phyloP scores from a whole-genome alignment of 2,888 invertebrate species.

The Drosophila subsilvestris region DNA sequence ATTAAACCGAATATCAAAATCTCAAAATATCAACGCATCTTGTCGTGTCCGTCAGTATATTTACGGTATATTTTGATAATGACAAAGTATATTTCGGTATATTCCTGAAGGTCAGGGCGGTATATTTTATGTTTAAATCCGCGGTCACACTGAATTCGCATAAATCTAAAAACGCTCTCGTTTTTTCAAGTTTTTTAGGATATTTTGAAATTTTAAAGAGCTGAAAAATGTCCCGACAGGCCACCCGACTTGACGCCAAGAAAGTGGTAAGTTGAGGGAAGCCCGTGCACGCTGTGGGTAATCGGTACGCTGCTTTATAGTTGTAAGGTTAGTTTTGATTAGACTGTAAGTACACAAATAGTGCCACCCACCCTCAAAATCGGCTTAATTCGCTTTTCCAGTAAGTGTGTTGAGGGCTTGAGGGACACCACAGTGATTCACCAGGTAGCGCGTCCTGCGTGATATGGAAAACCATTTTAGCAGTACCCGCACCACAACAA shows the following conservation, averaged over 20 bases:
- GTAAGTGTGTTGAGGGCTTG: constrained; percentile 72
- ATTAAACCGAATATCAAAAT: too few relatives aligned
- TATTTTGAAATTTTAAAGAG: constrained; percentile 22
- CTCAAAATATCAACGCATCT: too few relatives aligned
- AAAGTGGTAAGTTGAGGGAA: constrained; percentile 83
- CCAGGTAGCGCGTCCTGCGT: constrained; percentile 38
- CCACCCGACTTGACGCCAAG: constrained; percentile 82
- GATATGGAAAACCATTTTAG: constrained; percentile 69
- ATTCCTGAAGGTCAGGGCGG: not conserved
- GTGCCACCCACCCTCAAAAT: constrained; percentile 82
- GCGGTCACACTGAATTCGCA: not conserved
- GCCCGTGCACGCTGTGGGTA: constrained; percentile 9
- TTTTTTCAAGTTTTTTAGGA: constrained; percentile 4
- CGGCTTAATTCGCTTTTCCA: constrained; percentile 84
- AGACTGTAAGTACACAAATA: constrained; percentile 58
- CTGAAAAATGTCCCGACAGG: constrained; percentile 82
- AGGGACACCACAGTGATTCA: constrained; percentile 43
- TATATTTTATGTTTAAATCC: not conserved
- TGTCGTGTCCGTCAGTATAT: too few relatives aligned
- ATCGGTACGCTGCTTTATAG: constrained; percentile 44
- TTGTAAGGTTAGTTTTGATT: constrained; percentile 65
- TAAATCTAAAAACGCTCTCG: not conserved
- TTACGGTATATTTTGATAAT: too few relatives aligned
- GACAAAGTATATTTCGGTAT: too few relatives aligned
- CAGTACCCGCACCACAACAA: constrained; percentile 58